Evolutionary conservation across 2,888 invertebrate genomes (phyloP).

Genomic region (Dugesia japonica): DNA sequence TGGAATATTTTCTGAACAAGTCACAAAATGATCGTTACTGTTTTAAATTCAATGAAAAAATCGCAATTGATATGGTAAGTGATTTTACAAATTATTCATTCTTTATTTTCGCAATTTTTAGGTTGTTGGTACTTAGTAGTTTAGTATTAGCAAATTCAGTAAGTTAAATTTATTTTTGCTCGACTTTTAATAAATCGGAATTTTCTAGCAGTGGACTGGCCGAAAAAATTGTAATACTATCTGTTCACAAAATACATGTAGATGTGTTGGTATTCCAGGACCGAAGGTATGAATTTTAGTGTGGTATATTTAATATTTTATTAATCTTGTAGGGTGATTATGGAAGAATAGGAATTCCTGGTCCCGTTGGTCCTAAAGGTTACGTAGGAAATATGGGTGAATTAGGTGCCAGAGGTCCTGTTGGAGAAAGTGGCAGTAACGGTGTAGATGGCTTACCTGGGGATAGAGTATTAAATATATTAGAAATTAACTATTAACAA

Average conservation of each 20-base stretch:
- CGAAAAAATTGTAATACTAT: slow-evolving; percentile 1
- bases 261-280: background rate
- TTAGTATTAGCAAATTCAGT: background rate
- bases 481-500: background rate
- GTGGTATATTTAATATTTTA: background rate
- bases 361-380: slow-evolving; percentile 4
- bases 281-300: background rate
- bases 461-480: background rate
- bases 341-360: background rate
- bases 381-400: background rate
- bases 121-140: background rate
- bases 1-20: background rate
- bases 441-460: background rate
- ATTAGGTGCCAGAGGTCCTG: background rate
- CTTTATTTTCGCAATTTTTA: background rate
- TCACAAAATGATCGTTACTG: background rate
- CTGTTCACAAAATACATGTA: background rate
- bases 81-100: background rate
- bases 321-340: background rate
- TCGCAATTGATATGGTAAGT: background rate
- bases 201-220: background rate
- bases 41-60: background rate
- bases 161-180: background rate
- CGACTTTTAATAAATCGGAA: no score
- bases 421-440: slow-evolving; percentile 5